These are phyloP conservation scores for Ascaphus truei DNA, from an alignment of 2,113 vertebrate genomes.

Conservation along the genomic window DNA sequence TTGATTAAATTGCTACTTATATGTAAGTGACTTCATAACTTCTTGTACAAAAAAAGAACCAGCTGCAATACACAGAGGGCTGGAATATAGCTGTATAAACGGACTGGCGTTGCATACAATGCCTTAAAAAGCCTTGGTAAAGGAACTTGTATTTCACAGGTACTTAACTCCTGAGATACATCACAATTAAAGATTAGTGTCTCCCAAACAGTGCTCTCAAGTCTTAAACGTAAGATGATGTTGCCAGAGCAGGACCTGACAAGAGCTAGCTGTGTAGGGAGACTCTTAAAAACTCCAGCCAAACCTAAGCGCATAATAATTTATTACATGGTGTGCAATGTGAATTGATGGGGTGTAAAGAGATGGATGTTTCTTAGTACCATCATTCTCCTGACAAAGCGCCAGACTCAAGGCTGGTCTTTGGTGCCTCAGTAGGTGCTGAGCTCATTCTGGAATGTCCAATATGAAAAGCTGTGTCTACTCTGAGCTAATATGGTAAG, in stretches of 20 bases:
- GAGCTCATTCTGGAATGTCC: background rate
- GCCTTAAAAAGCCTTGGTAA: background rate
- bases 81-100: background rate
- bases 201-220: no score
- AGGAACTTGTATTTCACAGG: background rate
- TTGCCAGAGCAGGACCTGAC: no score
- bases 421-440: background rate
- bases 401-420: background rate
- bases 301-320: background rate
- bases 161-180: background rate
- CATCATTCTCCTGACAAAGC: background rate
- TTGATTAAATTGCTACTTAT: background rate
- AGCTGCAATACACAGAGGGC: background rate
- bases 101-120: background rate
- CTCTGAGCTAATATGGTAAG: conserved; percentile 15
- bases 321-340: background rate
- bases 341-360: background rate
- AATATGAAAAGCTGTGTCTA: no score
- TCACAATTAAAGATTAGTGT: background rate
- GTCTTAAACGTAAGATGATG: no score
- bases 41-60: background rate
- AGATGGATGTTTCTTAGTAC: background rate
- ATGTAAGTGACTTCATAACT: background rate
- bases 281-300: background rate
- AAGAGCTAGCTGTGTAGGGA: no score